These are phyloP conservation scores for Sinella curviseta DNA, from an alignment of 1,140 invertebrate species.

Conservation along the genomic window DNA sequence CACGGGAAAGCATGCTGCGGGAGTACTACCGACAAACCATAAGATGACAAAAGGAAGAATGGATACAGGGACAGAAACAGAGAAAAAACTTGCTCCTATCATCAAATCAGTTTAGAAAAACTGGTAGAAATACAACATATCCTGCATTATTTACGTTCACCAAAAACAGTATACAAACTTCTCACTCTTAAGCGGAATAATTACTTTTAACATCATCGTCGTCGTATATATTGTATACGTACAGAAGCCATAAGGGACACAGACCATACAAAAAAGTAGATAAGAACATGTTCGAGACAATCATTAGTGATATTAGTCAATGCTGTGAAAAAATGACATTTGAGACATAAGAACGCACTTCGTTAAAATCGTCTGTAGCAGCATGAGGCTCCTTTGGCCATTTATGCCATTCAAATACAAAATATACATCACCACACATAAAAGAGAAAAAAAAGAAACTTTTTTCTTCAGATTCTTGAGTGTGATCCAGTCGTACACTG, in stretches of 20 bases:
- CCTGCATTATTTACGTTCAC: no score
- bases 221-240: background rate
- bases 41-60: background rate
- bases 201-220: background rate
- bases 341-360: slow-evolving; percentile 14
- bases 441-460: background rate
- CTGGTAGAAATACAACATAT: no score
- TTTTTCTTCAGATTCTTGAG: no score
- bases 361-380: background rate
- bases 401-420: background rate
- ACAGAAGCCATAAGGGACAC: background rate
- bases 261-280: background rate
- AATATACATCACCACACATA: background rate
- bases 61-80: background rate
- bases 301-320: slow-evolving; percentile 16
- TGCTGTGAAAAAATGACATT: slow-evolving; percentile 20
- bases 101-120: no score
- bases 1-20: background rate
- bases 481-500: no score
- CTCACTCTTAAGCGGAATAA: background rate
- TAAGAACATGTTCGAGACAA: background rate
- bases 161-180: no score
- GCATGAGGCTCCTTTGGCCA: background rate
- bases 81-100: background rate
- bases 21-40: background rate